phyloP scores from a whole-genome alignment of 2,797 vertebrate genomes.

The Crenuchus spilurus region DNA sequence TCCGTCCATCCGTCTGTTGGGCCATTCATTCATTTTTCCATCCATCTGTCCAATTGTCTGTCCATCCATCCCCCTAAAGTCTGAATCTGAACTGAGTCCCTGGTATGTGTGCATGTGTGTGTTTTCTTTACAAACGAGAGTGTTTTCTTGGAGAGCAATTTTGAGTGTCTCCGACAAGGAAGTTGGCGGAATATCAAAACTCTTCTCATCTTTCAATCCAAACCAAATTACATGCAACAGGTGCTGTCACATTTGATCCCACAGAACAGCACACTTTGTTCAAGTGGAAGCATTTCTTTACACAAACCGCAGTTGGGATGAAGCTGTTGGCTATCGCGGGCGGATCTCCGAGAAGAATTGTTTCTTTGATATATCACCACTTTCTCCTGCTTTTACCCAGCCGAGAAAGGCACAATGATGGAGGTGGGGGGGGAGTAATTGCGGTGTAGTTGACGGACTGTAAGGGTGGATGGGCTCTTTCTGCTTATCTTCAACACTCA shows the following conservation, averaged over 20 bases:
- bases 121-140: not conserved
- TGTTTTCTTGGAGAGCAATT: not conserved
- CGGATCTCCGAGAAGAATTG: not conserved
- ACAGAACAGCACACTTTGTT: not conserved
- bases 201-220: not conserved
- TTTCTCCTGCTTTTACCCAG: not conserved
- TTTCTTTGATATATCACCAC: not conserved
- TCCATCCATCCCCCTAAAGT: too few relatives aligned
- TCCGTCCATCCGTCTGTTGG: too few relatives aligned
- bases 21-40: too few relatives aligned
- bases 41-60: too few relatives aligned
- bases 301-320: not conserved
- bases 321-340: not conserved
- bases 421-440: not conserved
- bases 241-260: not conserved
- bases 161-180: not conserved
- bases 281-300: not conserved
- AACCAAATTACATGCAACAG: constrained; percentile 6
- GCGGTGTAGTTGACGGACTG: not conserved
- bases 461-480: not conserved
- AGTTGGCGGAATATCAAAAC: not conserved
- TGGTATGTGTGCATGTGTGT: constrained; percentile 2
- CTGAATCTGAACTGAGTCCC: too few relatives aligned
- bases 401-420: not conserved
- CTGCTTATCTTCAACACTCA: constrained; percentile 20